Percentiles rank a stretch among this genome's conserved stretches.
These are phyloP conservation scores for Felis catus DNA, from an alignment of 2,113 vertebrate species.

Conservation along the genomic window DNA sequence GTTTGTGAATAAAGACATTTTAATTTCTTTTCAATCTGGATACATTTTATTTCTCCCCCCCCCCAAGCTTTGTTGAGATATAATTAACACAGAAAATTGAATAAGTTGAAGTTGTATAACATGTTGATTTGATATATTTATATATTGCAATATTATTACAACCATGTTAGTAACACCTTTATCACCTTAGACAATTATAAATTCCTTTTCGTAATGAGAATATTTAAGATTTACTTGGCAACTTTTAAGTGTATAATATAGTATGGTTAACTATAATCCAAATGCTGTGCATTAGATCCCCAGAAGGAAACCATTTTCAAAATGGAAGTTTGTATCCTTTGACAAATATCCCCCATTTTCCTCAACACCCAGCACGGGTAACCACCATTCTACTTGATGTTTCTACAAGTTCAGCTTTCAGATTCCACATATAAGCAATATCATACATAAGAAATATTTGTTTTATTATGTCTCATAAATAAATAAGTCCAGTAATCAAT, in stretches of 20 bases:
- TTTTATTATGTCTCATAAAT: background rate
- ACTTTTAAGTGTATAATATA: background rate
- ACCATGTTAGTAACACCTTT: background rate
- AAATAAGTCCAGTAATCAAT: background rate
- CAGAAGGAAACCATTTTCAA: background rate
- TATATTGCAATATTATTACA: background rate
- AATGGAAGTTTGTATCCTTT: background rate
- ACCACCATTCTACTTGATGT: background rate
- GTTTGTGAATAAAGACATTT: background rate
- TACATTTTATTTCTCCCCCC: background rate
- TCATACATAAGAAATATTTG: background rate
- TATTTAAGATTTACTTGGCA: background rate
- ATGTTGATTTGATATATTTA: background rate
- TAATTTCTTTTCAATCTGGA: background rate
- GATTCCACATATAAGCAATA: background rate
- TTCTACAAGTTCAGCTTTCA: background rate
- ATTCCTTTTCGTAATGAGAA: background rate
- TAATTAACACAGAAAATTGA: background rate
- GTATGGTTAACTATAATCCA: background rate
- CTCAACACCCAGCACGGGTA: background rate
- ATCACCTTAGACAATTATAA: background rate
- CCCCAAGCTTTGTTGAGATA: background rate
- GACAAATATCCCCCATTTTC: background rate
- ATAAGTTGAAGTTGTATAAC: background rate
- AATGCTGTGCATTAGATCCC: background rate